Conservation (phyloP, 2,888 invertebrate species). For the Philonicus albiceps region DNA sequence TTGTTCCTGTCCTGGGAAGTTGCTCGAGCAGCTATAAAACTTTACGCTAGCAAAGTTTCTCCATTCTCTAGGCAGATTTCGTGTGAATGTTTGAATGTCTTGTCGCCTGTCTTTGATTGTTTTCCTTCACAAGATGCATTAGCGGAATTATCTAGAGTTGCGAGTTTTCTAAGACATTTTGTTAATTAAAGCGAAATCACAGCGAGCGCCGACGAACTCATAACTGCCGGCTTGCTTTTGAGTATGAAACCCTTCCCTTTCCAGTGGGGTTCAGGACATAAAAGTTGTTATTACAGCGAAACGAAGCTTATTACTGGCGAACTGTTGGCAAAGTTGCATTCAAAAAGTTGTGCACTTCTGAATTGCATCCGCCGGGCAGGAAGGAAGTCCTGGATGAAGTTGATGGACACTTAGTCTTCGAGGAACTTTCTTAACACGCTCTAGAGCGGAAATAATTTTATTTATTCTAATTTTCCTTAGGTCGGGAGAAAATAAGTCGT, state of each 20-base stretch:
- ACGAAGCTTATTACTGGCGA: conserved; percentile 10
- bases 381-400: background rate
- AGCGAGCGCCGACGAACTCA: background rate
- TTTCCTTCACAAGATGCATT: conserved; percentile 16
- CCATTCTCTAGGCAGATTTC: background rate
- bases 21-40: conserved; percentile 6
- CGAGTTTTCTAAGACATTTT: conserved; percentile 4
- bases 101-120: conserved; percentile 18
- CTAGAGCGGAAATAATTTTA: background rate
- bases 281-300: conserved; percentile 17
- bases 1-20: background rate
- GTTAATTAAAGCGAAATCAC: conserved; percentile 25
- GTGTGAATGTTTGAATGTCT: background rate
- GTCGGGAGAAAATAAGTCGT: background rate
- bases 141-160: conserved; percentile 22
- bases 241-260: background rate
- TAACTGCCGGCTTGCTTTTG: background rate
- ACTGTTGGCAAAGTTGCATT: conserved; percentile 15
- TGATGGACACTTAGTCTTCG: background rate
- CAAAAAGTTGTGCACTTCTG: conserved; percentile 4
- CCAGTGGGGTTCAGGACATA: background rate
- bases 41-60: background rate
- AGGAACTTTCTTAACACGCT: background rate
- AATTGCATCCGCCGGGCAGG: background rate
- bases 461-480: background rate